Evolutionary conservation across 2,888 invertebrate species (phyloP).

Genomic region (Lordiphosa andalusiaca): DNA sequence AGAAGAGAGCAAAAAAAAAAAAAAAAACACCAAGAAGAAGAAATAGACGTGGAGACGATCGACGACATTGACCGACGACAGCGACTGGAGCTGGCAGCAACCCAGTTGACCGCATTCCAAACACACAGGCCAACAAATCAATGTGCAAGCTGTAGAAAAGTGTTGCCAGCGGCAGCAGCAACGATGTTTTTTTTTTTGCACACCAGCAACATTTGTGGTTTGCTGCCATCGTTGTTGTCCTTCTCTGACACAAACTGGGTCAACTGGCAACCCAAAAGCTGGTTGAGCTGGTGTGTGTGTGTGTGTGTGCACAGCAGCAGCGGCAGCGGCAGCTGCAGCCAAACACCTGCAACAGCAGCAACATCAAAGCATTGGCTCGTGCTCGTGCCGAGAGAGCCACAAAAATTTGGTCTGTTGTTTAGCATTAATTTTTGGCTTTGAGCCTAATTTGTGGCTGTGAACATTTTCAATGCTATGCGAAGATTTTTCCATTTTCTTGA

Average conservation of each 20-base stretch:
- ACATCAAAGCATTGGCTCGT: conserved; percentile 41
- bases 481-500: conserved; percentile 23
- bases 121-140: conserved; percentile 50
- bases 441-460: conserved; percentile 57
- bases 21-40: too few relatives aligned
- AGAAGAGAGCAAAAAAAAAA: conserved; percentile 7
- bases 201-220: conserved; percentile 5
- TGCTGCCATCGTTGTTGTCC: conserved; percentile 33
- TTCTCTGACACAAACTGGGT: conserved; percentile 39
- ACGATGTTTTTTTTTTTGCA: conserved; percentile 8
- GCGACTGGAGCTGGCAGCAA: conserved; percentile 25
- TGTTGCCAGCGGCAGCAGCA: conserved; percentile 39
- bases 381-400: conserved; percentile 25
- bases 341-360: conserved; percentile 47
- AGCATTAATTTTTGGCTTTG: conserved; percentile 38
- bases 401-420: conserved; percentile 17
- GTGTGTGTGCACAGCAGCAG: conserved; percentile 15
- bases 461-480: conserved; percentile 34
- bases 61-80: conserved; percentile 61
- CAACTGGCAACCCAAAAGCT: conserved; percentile 31
- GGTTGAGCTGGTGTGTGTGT: neutral
- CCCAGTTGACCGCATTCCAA: conserved; percentile 66
- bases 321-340: conserved; percentile 35
- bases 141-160: conserved; percentile 60
- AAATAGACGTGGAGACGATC: conserved; percentile 11